A percentile compares a stretch with the other conserved stretches of the same genome.
Conservation (phyloP, 2,797 vertebrate species). For the Sebastiscus tertius region DNA sequence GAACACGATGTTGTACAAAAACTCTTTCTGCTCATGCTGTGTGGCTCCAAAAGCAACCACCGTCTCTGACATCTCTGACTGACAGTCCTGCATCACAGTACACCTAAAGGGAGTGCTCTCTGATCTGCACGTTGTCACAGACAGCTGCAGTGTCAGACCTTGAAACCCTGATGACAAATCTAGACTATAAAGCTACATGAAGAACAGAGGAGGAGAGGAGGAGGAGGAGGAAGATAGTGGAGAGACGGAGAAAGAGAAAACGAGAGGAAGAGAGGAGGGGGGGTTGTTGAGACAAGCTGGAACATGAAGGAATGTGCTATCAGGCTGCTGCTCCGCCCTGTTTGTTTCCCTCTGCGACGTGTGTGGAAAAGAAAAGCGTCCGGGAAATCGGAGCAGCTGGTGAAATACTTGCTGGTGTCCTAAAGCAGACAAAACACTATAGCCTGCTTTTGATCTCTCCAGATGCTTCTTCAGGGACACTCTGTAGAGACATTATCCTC, state of each 20-base stretch:
- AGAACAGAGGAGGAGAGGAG: background rate
- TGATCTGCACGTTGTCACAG: slow-evolving; percentile 26
- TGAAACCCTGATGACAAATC: slow-evolving; percentile 32
- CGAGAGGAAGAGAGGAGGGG: background rate
- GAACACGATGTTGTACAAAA: background rate
- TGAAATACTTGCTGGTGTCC: slow-evolving; percentile 4
- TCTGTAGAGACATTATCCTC: background rate
- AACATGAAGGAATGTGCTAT: slow-evolving; percentile 55
- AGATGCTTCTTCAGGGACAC: slow-evolving; percentile 4
- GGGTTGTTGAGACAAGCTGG: slow-evolving; percentile 25
- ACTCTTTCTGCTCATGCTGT: background rate
- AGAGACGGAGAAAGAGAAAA: background rate
- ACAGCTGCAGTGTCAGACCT: slow-evolving; percentile 37
- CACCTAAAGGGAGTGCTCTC: slow-evolving; percentile 3
- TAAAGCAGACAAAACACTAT: slow-evolving; percentile 23
- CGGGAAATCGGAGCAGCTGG: slow-evolving; percentile 56
- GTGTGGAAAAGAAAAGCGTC: slow-evolving; percentile 20
- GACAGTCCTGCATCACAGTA: background rate
- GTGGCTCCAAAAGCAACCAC: background rate
- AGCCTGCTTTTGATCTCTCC: background rate
- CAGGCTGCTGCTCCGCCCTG: slow-evolving; percentile 36
- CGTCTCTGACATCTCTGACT: slow-evolving; percentile 22
- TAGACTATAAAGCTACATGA: slow-evolving; percentile 17
- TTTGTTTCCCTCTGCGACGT: slow-evolving; percentile 31
- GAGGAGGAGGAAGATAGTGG: background rate